These are phyloP conservation scores for Gila orcuttii DNA, from an alignment of 2,113 vertebrate genomes.

Conservation along the genomic window DNA sequence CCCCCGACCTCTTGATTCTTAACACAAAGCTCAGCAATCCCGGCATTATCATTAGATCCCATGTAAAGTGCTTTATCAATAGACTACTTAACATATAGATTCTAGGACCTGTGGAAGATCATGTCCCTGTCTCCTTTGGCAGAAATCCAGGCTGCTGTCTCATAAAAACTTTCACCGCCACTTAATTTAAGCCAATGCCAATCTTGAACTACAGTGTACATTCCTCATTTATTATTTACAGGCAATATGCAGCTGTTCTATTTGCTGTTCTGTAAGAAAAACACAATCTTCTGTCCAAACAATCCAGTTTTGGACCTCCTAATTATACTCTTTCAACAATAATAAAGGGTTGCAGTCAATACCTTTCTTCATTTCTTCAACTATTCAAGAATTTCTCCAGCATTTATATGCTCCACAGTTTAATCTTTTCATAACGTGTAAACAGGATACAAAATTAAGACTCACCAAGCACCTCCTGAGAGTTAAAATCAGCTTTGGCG, in stretches of 20 bases:
- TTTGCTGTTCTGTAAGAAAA: neutral
- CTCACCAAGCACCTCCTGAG: neutral
- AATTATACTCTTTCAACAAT: neutral
- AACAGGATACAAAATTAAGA: slow-evolving; percentile 18
- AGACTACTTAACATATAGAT: slow-evolving; percentile 36
- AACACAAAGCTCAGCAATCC: slow-evolving; percentile 24
- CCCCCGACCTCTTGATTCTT: neutral
- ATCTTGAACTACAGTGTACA: neutral
- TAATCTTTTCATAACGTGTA: neutral
- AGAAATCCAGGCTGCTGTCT: slow-evolving; percentile 5
- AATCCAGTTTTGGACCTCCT: slow-evolving; percentile 13
- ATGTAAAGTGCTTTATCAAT: slow-evolving; percentile 39
- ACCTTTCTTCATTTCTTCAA: neutral
- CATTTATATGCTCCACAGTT: neutral
- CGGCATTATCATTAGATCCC: slow-evolving; percentile 10
- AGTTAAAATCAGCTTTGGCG: neutral
- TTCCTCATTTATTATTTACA: slow-evolving; percentile 31
- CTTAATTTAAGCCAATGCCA: neutral
- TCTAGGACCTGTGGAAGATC: neutral
- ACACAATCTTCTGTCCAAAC: neutral
- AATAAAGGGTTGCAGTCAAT: neutral
- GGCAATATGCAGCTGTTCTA: neutral
- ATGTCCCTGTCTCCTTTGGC: neutral
- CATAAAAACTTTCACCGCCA: neutral
- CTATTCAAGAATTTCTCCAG: neutral